phyloP scores from a whole-genome alignment of 92 coral and sea anemone genomes.

The Epizoanthus ramosus region DNA sequence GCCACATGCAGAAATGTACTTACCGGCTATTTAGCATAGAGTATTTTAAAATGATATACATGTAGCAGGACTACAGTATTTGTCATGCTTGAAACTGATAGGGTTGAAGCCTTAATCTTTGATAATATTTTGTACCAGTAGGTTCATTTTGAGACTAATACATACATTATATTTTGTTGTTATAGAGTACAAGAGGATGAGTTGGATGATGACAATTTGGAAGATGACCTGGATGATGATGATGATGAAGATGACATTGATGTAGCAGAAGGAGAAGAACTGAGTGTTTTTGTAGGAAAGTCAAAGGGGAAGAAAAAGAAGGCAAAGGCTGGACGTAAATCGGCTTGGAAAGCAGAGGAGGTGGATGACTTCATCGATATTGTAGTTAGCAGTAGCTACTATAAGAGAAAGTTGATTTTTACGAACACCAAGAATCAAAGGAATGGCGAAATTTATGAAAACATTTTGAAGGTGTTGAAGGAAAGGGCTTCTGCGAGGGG shows the following conservation, averaged over 20 bases:
- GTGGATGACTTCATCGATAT: slow-evolving; percentile 51
- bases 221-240: slow-evolving; percentile 12
- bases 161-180: not conserved
- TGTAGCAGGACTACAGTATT: too few species aligned
- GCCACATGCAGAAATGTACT: slow-evolving; percentile 14
- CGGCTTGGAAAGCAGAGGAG: slow-evolving; percentile 37
- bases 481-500: slow-evolving; percentile 39
- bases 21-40: not conserved
- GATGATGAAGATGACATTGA: slow-evolving; percentile 10
- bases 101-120: too few species aligned
- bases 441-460: slow-evolving; percentile 49
- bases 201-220: slow-evolving; percentile 15
- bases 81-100: too few species aligned
- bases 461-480: slow-evolving; percentile 26
- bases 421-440: slow-evolving; percentile 58
- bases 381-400: slow-evolving; percentile 45
- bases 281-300: slow-evolving; percentile 11
- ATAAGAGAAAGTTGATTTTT: slow-evolving; percentile 53
- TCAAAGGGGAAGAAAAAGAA: slow-evolving; percentile 10
- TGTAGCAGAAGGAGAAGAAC: slow-evolving; percentile 14
- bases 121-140: too few species aligned
- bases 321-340: slow-evolving; percentile 40
- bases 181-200: slow-evolving; percentile 4
- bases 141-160: not conserved
- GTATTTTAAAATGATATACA: too few species aligned